Evolutionary conservation across 2,888 invertebrate genomes (phyloP).

Genomic region (Pomacea canaliculata): DNA sequence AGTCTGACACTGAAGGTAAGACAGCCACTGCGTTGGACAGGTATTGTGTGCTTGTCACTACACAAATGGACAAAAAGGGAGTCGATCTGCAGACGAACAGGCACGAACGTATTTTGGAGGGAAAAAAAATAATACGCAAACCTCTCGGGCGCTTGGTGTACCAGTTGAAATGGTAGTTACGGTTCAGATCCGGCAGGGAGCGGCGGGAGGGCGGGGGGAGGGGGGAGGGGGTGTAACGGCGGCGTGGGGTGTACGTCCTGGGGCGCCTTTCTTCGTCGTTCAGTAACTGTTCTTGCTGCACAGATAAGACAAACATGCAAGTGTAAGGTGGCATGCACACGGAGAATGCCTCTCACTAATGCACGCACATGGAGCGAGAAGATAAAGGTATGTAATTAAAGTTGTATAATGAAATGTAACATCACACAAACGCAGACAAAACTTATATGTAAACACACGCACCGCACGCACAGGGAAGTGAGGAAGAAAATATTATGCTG

Average conservation of each 20-base stretch:
- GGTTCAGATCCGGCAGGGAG: slow-evolving; percentile 52
- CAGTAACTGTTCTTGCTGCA: slow-evolving; percentile 50
- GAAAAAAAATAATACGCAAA: background rate
- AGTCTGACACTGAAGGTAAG: too few species aligned
- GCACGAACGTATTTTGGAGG: background rate
- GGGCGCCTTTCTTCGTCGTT: slow-evolving; percentile 48
- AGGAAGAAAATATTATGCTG: background rate
- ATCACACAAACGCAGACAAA: too few species aligned
- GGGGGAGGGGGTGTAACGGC: slow-evolving; percentile 53
- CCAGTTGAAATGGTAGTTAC: slow-evolving; percentile 34
- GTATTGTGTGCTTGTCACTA: too few species aligned
- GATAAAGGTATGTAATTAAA: too few species aligned
- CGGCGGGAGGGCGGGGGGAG: slow-evolving; percentile 52
- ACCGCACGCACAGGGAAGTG: too few species aligned
- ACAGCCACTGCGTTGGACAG: too few species aligned
- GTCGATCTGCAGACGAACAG: background rate
- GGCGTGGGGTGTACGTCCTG: slow-evolving; percentile 46
- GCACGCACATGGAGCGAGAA: too few species aligned
- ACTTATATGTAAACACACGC: too few species aligned
- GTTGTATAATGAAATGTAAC: too few species aligned
- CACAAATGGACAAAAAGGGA: background rate
- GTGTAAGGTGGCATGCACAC: too few species aligned
- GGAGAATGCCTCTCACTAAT: too few species aligned
- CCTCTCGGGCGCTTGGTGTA: slow-evolving; percentile 10
- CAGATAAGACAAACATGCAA: background rate